These are phyloP conservation scores for Macropis europaea DNA, from an alignment of 2,888 invertebrate genomes.

Conservation along the genomic window DNA sequence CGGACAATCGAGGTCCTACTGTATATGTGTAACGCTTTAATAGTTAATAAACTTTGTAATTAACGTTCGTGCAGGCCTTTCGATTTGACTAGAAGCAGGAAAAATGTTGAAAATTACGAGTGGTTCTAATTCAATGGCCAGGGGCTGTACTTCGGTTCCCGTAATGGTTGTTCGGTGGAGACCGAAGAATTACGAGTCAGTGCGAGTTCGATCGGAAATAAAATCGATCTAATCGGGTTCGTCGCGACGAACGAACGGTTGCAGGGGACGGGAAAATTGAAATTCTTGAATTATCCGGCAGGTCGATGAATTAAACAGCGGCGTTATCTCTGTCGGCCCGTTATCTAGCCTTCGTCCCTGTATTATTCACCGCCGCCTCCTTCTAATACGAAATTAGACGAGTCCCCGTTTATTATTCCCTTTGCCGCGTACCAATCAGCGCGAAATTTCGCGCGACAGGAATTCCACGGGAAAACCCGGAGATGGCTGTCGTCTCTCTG, in stretches of 20 bases:
- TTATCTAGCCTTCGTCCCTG: not conserved
- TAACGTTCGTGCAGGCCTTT: no score
- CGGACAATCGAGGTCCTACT: no score
- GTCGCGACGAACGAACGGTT: not conserved
- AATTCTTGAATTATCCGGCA: not conserved
- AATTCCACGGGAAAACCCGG: slow-evolving; percentile 43
- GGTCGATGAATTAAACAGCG: slow-evolving; percentile 10
- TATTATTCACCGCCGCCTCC: slow-evolving; percentile 42
- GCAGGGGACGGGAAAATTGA: not conserved
- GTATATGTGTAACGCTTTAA: no score
- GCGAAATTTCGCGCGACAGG: slow-evolving; percentile 43
- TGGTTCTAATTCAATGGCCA: no score
- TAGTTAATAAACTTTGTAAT: no score
- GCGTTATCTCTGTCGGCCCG: not conserved
- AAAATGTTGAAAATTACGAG: no score
- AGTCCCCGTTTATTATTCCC: slow-evolving; percentile 46
- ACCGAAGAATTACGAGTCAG: not conserved
- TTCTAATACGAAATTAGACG: slow-evolving; percentile 33
- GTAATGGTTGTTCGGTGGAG: no score
- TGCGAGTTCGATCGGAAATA: not conserved
- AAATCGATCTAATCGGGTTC: not conserved
- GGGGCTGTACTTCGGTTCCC: no score
- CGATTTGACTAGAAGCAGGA: no score
- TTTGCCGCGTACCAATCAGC: slow-evolving; percentile 46
- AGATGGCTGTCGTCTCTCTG: slow-evolving; percentile 9